Evolutionary conservation across 2,888 invertebrate genomes (phyloP).

Genomic region (Andrena hattorfiana): DNA sequence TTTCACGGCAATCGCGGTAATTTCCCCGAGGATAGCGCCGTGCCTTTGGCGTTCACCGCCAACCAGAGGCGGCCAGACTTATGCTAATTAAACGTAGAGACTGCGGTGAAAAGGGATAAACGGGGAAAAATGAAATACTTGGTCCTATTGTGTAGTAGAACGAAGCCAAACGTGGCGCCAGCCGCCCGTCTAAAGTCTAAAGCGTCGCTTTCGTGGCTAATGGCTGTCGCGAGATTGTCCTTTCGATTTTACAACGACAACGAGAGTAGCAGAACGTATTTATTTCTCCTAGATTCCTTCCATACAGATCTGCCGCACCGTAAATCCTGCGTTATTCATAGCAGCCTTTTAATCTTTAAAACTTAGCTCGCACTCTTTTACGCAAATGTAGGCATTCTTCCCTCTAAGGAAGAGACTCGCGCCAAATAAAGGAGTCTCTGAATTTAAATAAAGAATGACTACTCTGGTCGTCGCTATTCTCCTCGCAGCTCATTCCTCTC

Average conservation of each 20-base stretch:
- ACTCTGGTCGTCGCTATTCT: not conserved
- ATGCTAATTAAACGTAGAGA: conserved; percentile 71
- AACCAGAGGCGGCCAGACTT: conserved; percentile 52
- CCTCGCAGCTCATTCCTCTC: not conserved
- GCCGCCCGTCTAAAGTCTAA: not conserved
- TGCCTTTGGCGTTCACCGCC: conserved; percentile 43
- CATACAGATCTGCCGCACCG: not conserved
- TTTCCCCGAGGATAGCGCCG: conserved; percentile 71
- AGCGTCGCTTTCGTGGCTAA: not conserved
- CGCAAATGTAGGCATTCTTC: conserved; percentile 10
- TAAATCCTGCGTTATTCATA: not conserved
- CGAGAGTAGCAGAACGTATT: not conserved
- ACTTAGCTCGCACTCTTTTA: not conserved
- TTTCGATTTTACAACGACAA: not conserved
- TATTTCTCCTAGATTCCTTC: not conserved
- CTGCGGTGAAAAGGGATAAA: conserved; percentile 50
- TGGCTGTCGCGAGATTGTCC: conserved; percentile 13
- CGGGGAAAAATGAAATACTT: conserved; percentile 57
- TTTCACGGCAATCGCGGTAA: conserved; percentile 73
- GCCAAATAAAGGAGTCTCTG: not conserved
- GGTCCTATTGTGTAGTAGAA: conserved; percentile 36
- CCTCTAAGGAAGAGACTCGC: not conserved
- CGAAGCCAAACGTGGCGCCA: not conserved
- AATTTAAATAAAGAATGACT: conserved; percentile 33
- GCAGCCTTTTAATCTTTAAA: not conserved